Evolutionary conservation across 2,888 invertebrate species (phyloP).

Genomic region (Crocallis elinguaria): DNA sequence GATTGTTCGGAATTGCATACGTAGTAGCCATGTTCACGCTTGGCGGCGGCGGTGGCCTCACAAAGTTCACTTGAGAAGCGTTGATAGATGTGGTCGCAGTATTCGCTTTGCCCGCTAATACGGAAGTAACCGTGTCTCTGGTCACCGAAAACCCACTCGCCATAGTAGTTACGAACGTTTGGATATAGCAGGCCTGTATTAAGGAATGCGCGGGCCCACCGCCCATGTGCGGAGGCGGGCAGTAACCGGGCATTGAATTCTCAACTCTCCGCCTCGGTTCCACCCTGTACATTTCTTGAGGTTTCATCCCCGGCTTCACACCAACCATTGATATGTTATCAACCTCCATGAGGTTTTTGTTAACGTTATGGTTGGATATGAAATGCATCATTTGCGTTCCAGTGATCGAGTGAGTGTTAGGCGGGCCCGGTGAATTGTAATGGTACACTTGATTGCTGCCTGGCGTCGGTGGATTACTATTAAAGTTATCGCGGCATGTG

Average conservation of each 20-base stretch:
- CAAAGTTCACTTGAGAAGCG: slow-evolving; percentile 80
- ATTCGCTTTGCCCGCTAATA: slow-evolving; percentile 90
- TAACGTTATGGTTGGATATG: slow-evolving; percentile 80
- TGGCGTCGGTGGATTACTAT: slow-evolving; percentile 70
- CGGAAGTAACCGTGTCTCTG: slow-evolving; percentile 92
- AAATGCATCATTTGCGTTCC: slow-evolving; percentile 81
- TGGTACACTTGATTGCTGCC: slow-evolving; percentile 58
- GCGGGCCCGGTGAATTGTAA: slow-evolving; percentile 74
- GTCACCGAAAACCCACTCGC: slow-evolving; percentile 91
- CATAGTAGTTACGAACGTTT: slow-evolving; percentile 77
- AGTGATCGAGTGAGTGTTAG: slow-evolving; percentile 59
- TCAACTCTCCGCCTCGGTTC: slow-evolving; percentile 65
- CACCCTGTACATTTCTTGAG: slow-evolving; percentile 60
- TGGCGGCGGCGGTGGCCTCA: slow-evolving; percentile 72
- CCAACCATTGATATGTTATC: slow-evolving; percentile 83
- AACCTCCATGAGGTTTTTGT: slow-evolving; percentile 80
- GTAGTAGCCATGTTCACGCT: slow-evolving; percentile 73
- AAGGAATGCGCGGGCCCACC: slow-evolving; percentile 76
- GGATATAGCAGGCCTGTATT: slow-evolving; percentile 74
- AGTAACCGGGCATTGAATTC: slow-evolving; percentile 77
- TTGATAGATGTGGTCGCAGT: slow-evolving; percentile 91
- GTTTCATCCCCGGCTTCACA: slow-evolving; percentile 66
- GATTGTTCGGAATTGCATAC: slow-evolving; percentile 78
- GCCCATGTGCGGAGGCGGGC: slow-evolving; percentile 78
- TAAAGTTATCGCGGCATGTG: slow-evolving; percentile 66